Percentiles rank a stretch among this genome's conserved stretches.
These are phyloP conservation scores for Trisateles emortualis DNA, from an alignment of 2,888 invertebrate genomes.

Conservation along the genomic window DNA sequence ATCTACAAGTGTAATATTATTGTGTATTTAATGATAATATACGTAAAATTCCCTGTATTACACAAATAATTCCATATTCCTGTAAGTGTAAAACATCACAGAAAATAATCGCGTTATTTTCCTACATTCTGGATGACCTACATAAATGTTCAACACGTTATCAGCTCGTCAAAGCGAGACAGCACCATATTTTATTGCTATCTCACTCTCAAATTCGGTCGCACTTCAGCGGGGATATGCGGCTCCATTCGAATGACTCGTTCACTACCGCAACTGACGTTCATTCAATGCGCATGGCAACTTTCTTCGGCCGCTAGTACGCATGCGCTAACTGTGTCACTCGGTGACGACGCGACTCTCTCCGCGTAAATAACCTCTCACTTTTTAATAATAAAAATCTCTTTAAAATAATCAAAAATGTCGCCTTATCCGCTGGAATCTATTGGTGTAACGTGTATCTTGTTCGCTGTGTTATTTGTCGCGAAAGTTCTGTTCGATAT, in stretches of 20 bases:
- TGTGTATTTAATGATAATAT: too few species aligned
- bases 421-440: conserved; percentile 71
- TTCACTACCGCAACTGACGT: conserved; percentile 39
- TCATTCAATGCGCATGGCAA: conserved; percentile 68
- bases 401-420: conserved; percentile 53
- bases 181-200: conserved; percentile 28
- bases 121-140: conserved; percentile 34
- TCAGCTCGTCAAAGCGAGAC: conserved; percentile 41
- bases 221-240: conserved; percentile 29
- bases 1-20: too few species aligned
- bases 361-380: conserved; percentile 61
- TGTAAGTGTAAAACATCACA: too few species aligned
- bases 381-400: conserved; percentile 42
- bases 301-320: conserved; percentile 79
- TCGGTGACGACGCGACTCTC: conserved; percentile 59
- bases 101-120: background rate
- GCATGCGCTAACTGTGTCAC: conserved; percentile 80
- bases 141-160: conserved; percentile 30
- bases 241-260: conserved; percentile 46
- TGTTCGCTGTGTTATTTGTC: conserved; percentile 61
- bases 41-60: too few species aligned
- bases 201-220: conserved; percentile 45
- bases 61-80: too few species aligned
- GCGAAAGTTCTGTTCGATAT: conserved; percentile 58
- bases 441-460: conserved; percentile 77